Conservation (phyloP, 2,113 vertebrate genomes). For the Psilopsiagon aurifrons region DNA sequence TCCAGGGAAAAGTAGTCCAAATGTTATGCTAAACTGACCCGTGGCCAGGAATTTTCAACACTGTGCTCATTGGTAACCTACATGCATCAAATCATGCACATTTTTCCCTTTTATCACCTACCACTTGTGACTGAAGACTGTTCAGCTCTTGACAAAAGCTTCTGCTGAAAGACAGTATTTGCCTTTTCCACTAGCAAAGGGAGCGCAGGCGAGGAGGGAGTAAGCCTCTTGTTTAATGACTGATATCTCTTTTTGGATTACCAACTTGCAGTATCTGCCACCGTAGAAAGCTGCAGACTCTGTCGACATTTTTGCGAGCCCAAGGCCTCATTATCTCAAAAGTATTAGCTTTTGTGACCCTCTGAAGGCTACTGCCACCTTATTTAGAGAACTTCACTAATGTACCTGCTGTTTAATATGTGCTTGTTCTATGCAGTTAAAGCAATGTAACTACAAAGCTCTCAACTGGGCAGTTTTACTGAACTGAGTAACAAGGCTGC, state of each 20-base stretch:
- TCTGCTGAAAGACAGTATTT: not conserved
- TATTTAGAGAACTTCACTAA: not conserved
- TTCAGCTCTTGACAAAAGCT: not conserved
- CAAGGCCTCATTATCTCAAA: not conserved
- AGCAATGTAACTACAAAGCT: not conserved
- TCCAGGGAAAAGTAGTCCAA: conserved; percentile 45
- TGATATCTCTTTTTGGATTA: not conserved
- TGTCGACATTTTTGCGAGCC: not conserved
- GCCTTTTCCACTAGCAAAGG: not conserved
- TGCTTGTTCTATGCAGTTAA: not conserved
- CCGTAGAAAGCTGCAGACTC: not conserved
- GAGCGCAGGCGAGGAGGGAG: not conserved
- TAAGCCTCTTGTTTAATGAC: not conserved
- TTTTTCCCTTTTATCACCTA: conserved; percentile 57
- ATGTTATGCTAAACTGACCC: conserved; percentile 38
- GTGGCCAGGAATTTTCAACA: conserved; percentile 57
- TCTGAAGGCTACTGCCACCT: not conserved
- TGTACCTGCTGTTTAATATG: not conserved
- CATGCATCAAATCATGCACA: conserved; percentile 16
- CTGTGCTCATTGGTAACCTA: not conserved
- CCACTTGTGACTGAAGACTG: not conserved
- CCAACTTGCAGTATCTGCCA: not conserved
- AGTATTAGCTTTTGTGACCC: not conserved
- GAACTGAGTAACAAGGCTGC: not conserved
- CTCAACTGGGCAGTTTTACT: not conserved